A percentile compares a stretch with the other conserved stretches of the same genome.
These are phyloP conservation scores for Sebastes trivittatus DNA, from an alignment of 2,797 vertebrate species.

Conservation along the genomic window DNA sequence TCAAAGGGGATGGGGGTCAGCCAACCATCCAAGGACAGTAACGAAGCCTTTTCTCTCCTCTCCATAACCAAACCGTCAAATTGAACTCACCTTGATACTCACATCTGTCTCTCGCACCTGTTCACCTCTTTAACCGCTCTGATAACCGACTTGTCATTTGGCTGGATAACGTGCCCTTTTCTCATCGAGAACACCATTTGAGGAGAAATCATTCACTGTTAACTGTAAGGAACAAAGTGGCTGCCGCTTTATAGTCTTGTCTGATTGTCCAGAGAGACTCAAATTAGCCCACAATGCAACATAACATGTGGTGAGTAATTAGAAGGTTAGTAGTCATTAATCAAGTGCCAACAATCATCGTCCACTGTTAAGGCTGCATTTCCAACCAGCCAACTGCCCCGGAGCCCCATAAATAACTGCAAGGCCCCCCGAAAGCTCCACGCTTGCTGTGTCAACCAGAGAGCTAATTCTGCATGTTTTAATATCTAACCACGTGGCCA, in stretches of 20 bases:
- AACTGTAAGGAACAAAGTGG: not conserved
- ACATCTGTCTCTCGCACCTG: not conserved
- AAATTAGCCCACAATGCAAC: slow-evolving; percentile 10
- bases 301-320: slow-evolving; percentile 12
- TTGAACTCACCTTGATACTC: slow-evolving; percentile 1
- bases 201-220: not conserved
- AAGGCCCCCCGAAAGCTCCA: not conserved
- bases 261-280: not conserved
- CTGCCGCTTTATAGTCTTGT: not conserved
- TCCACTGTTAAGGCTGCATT: slow-evolving; percentile 15
- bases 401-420: not conserved
- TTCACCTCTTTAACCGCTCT: not conserved
- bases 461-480: not conserved
- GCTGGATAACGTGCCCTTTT: not conserved
- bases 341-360: slow-evolving; percentile 23
- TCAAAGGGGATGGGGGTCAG: slow-evolving; percentile 23
- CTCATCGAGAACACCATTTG: not conserved
- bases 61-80: not conserved
- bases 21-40: slow-evolving; percentile 35
- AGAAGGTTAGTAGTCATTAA: slow-evolving; percentile 25
- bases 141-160: slow-evolving; percentile 6
- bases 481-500: not conserved
- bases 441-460: not conserved
- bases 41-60: slow-evolving; percentile 2
- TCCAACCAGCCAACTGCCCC: slow-evolving; percentile 4